These are phyloP conservation scores for Leptinotarsa haldemani DNA, from an alignment of 2,888 invertebrate genomes.

Conservation along the genomic window DNA sequence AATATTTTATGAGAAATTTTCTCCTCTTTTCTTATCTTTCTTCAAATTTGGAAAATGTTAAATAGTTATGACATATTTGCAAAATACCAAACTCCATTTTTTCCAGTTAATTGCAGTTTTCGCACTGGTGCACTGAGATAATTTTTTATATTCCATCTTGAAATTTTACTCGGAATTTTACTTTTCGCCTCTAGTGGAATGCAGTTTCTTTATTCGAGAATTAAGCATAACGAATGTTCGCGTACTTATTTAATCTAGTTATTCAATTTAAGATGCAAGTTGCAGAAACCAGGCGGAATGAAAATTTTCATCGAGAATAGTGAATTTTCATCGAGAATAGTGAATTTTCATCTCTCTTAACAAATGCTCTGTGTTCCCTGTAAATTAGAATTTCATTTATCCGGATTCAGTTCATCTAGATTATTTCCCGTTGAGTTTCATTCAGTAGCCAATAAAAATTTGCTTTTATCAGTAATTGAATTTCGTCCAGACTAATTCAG, in stretches of 20 bases:
- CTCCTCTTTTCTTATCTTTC: too few species aligned
- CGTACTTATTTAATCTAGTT: neutral
- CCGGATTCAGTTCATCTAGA: neutral
- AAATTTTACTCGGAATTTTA: neutral
- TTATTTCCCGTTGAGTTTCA: neutral
- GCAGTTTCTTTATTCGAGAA: neutral
- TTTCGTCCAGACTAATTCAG: neutral
- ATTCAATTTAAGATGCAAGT: neutral
- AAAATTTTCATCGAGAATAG: neutral
- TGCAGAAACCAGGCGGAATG: neutral
- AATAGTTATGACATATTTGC: too few species aligned
- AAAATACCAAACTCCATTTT: too few species aligned
- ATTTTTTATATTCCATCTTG: too few species aligned
- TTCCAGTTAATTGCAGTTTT: too few species aligned
- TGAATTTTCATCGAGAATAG: neutral
- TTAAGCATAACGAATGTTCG: neutral
- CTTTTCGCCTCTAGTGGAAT: neutral
- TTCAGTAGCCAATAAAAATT: neutral
- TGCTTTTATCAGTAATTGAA: conserved; percentile 12
- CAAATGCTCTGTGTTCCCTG: neutral
- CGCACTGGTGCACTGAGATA: too few species aligned
- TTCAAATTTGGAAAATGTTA: too few species aligned
- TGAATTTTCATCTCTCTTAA: neutral
- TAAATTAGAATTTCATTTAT: neutral
- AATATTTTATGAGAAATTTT: too few species aligned